Evolutionary conservation across 2,113 vertebrate species (phyloP).

Genomic region (Platichthys stellatus): DNA sequence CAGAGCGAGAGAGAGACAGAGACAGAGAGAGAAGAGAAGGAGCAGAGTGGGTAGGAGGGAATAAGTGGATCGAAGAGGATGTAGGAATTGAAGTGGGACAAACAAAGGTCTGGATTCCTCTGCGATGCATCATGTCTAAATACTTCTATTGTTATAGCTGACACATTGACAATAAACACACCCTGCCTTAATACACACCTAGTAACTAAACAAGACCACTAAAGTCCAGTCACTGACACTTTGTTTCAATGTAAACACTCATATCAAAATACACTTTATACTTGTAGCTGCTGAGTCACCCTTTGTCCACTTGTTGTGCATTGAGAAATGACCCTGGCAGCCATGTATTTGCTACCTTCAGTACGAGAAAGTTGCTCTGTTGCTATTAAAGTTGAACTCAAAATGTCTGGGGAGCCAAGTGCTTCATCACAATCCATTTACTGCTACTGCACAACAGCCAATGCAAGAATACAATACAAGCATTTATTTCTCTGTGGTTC

Average conservation of each 20-base stretch:
- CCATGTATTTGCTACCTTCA: neutral
- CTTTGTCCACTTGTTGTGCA: neutral
- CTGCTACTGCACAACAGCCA: slow-evolving; percentile 47
- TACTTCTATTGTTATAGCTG: slow-evolving; percentile 55
- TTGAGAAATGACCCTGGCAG: neutral
- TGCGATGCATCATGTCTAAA: slow-evolving; percentile 55
- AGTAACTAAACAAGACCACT: slow-evolving; percentile 62
- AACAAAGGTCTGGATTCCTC: slow-evolving; percentile 58
- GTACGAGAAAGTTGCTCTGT: neutral
- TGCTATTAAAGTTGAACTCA: slow-evolving; percentile 16
- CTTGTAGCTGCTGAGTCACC: neutral
- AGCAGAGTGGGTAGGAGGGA: slow-evolving; percentile 39
- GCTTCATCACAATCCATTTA: slow-evolving; percentile 34
- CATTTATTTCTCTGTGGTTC: slow-evolving; percentile 51
- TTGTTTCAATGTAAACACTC: slow-evolving; percentile 1
- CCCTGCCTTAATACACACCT: slow-evolving; percentile 61
- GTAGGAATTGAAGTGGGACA: slow-evolving; percentile 61
- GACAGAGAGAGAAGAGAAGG: too few species aligned
- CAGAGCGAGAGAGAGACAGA: too few species aligned
- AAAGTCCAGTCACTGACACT: slow-evolving; percentile 3
- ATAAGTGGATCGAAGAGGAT: slow-evolving; percentile 60
- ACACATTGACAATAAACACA: slow-evolving; percentile 60
- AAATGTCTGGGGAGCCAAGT: slow-evolving; percentile 1
- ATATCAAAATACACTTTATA: neutral
- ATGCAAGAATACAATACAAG: slow-evolving; percentile 3